Conservation (phyloP, 1,140 invertebrate genomes). For the Delia radicum region DNA sequence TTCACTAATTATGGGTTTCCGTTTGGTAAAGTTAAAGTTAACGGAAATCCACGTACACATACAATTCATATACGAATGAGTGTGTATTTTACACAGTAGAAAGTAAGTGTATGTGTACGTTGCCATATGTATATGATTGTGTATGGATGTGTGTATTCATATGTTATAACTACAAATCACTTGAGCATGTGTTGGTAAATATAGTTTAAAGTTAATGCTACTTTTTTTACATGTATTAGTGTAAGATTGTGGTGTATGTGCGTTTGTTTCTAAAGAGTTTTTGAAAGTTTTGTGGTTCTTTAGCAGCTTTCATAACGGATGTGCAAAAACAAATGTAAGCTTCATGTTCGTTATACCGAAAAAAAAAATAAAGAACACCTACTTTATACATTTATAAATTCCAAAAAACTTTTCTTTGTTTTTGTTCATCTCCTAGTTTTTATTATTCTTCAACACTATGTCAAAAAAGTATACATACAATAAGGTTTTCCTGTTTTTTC, state of each 20-base stretch:
- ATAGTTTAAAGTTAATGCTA: slow-evolving; percentile 15
- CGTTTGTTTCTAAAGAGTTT: background rate
- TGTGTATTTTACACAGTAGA: background rate
- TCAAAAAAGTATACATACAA: too few species aligned
- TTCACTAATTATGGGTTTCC: slow-evolving; percentile 20
- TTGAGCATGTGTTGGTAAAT: slow-evolving; percentile 21
- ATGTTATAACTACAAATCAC: slow-evolving; percentile 11
- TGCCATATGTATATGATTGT: background rate
- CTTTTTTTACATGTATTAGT: background rate
- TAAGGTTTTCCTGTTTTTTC: too few species aligned
- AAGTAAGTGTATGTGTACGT: too few species aligned
- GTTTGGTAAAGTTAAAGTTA: slow-evolving; percentile 10
- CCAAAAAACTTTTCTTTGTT: background rate
- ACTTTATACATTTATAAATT: background rate
- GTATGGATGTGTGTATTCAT: background rate
- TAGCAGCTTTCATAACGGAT: slow-evolving; percentile 11
- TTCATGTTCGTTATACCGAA: slow-evolving; percentile 6
- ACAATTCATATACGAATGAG: background rate
- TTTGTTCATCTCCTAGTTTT: background rate
- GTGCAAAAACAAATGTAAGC: slow-evolving; percentile 11
- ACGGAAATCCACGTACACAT: slow-evolving; percentile 18
- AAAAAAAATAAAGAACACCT: background rate
- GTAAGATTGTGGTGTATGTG: background rate
- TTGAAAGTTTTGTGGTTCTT: slow-evolving; percentile 8
- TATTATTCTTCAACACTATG: too few species aligned